These are phyloP conservation scores for Girardinus metallicus DNA, from an alignment of 2,797 vertebrate species.

Conservation along the genomic window DNA sequence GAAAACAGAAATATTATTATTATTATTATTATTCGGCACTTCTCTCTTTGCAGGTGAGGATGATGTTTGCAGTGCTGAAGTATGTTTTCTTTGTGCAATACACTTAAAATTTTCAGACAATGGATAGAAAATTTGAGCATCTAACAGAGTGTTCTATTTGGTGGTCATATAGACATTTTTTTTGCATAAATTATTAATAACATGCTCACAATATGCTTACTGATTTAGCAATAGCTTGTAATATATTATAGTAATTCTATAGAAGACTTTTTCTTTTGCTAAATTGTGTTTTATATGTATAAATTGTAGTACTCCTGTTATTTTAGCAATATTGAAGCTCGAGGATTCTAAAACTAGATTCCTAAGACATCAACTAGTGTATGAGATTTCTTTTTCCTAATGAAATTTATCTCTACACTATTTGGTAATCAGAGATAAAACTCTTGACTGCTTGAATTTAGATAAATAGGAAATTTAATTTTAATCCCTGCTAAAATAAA, in stretches of 20 bases:
- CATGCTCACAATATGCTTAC: not conserved
- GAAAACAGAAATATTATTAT: not conserved
- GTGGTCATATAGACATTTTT: not conserved
- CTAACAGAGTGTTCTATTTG: not conserved
- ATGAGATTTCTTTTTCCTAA: not conserved
- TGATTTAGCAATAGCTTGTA: not conserved
- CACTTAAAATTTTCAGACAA: not conserved
- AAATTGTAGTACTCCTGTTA: not conserved
- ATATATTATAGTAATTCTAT: not conserved
- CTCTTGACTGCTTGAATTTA: not conserved
- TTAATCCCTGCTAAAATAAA: not conserved
- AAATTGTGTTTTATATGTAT: not conserved
- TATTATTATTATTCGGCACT: too few relatives aligned
- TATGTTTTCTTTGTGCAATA: not conserved
- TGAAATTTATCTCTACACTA: not conserved
- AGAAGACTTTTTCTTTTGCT: not conserved
- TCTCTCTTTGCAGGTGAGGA: not conserved
- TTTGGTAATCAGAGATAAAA: not conserved
- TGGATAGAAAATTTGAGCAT: not conserved
- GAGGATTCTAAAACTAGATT: not conserved
- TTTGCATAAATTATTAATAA: not conserved
- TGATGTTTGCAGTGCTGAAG: not conserved
- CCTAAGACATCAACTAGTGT: not conserved
- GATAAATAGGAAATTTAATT: slow-evolving; percentile 9
- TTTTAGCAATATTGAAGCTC: not conserved